Conservation (phyloP, 2,888 invertebrate genomes). For the Eurytoma adleriae region DNA sequence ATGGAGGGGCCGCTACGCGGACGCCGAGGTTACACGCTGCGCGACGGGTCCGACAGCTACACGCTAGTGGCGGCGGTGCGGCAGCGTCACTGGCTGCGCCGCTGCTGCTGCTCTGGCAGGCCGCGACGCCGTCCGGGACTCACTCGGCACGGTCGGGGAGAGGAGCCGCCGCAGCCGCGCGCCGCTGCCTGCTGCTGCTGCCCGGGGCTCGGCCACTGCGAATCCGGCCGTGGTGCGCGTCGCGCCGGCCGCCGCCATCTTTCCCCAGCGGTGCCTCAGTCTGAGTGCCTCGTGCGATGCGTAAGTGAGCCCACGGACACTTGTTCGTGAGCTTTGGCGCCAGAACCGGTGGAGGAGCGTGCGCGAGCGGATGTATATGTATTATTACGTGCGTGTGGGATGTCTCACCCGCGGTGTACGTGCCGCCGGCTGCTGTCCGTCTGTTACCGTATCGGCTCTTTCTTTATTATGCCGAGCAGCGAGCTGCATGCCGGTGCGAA, state of each 20-base stretch:
- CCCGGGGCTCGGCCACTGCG: not conserved
- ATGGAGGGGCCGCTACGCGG: no score
- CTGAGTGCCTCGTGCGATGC: no score
- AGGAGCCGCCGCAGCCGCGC: slow-evolving; percentile 7
- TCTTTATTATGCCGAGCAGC: no score
- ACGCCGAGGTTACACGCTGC: no score
- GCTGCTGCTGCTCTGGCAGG: slow-evolving; percentile 1
- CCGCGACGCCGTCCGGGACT: not conserved
- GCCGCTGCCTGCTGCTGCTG: slow-evolving; percentile 10
- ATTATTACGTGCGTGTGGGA: no score
- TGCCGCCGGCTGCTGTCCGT: no score
- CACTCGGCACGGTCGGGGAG: not conserved
- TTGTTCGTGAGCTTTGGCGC: not conserved
- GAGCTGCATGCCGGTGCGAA: no score
- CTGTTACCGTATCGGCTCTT: no score
- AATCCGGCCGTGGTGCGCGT: slow-evolving; percentile 16
- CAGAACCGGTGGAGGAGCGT: no score
- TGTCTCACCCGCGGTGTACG: no score
- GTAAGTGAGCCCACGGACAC: slow-evolving; percentile 8
- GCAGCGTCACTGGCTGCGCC: not conserved
- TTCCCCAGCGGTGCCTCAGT: not conserved
- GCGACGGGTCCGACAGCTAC: no score
- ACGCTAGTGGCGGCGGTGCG: not conserved
- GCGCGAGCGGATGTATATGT: no score
- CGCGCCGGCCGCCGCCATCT: slow-evolving; percentile 50